Evolutionary conservation across 35 echinoderm and acorn worm species (phyloP).

Genomic region (Acanthaster planci): DNA sequence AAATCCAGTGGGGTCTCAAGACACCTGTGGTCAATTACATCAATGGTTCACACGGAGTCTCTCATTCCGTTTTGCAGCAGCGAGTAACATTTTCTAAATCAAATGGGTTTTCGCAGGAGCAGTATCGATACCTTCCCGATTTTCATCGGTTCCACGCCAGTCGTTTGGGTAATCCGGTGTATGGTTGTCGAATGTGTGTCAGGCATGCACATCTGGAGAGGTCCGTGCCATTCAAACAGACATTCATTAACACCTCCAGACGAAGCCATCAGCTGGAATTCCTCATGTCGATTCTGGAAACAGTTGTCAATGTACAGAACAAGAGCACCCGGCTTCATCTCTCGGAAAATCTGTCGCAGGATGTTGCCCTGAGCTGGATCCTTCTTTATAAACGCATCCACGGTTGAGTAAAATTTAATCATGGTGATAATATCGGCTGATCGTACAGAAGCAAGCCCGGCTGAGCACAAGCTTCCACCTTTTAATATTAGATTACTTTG

Average conservation of each 20-base stretch:
- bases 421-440: constrained; percentile 17
- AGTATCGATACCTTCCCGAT: background rate
- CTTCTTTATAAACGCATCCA: background rate
- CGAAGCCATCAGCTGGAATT: background rate
- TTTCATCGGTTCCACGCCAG: background rate
- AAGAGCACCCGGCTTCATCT: constrained; percentile 8
- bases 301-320: constrained; percentile 29
- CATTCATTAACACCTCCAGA: background rate
- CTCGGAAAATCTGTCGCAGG: constrained; percentile 5
- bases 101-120: constrained; percentile 4
- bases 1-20: too few species aligned
- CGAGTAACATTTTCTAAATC: too few species aligned
- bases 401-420: constrained; percentile 8
- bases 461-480: background rate
- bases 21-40: too few species aligned
- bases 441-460: background rate
- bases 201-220: background rate
- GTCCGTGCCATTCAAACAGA: constrained; percentile 24
- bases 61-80: too few species aligned
- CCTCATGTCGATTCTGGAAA: background rate
- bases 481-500: background rate
- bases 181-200: background rate
- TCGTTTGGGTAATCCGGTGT: background rate
- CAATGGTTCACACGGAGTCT: too few species aligned
- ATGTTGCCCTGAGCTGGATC: background rate